phyloP scores from a whole-genome alignment of 1,140 invertebrate species.

The Pseudomyrmex concolor region DNA sequence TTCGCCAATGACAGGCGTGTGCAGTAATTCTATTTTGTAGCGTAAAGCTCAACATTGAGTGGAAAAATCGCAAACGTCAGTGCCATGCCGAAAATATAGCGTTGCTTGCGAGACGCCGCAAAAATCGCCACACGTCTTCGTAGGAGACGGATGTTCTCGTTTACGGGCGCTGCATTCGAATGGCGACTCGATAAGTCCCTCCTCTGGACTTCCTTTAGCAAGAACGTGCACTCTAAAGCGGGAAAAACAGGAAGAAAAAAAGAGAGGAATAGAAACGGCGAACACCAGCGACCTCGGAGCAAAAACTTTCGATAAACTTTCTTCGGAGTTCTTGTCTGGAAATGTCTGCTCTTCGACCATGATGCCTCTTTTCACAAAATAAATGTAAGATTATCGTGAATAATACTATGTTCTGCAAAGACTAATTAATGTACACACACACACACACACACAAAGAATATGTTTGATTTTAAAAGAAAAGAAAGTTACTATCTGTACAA shows the following conservation, averaged over 20 bases:
- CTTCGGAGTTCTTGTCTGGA: constrained; percentile 39
- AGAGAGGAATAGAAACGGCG: constrained; percentile 14
- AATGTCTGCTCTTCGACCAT: constrained; percentile 28
- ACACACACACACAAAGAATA: no score
- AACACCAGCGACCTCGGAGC: constrained; percentile 31
- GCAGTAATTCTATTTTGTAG: constrained; percentile 7
- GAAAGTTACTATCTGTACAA: not conserved
- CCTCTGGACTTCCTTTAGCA: constrained; percentile 29
- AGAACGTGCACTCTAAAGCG: constrained; percentile 24
- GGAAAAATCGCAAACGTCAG: constrained; percentile 31
- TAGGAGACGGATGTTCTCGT: constrained; percentile 32
- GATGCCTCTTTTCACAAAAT: constrained; percentile 5
- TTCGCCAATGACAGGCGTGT: constrained; percentile 21
- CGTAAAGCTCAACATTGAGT: constrained; percentile 5
- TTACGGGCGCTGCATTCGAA: constrained; percentile 52
- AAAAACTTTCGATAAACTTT: constrained; percentile 46
- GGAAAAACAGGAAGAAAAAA: constrained; percentile 3
- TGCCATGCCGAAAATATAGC: constrained; percentile 39
- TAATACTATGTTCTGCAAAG: not conserved
- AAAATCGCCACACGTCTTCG: constrained; percentile 51
- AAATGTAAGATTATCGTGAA: not conserved
- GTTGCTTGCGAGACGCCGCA: constrained; percentile 22
- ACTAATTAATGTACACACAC: not conserved
- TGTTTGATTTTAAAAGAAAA: not conserved
- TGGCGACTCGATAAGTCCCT: constrained; percentile 27